These are phyloP conservation scores for Thaleichthys pacificus DNA, from an alignment of 2,797 vertebrate species.

Conservation along the genomic window DNA sequence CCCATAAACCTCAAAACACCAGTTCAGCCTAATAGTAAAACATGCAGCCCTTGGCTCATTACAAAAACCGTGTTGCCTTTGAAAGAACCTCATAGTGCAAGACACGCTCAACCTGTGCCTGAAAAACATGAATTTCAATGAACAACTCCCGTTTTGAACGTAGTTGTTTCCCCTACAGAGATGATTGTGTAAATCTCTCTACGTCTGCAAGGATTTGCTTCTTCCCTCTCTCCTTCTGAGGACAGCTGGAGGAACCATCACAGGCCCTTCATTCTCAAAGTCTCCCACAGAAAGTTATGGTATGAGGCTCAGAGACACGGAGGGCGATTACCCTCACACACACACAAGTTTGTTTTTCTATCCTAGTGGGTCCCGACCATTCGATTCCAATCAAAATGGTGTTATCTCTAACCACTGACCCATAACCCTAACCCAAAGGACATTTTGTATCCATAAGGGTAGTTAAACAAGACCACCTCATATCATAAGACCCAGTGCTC, in stretches of 20 bases:
- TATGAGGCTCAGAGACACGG: neutral
- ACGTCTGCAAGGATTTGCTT: neutral
- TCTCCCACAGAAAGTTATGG: neutral
- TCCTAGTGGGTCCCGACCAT: too few species aligned
- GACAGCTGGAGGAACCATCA: constrained; percentile 36
- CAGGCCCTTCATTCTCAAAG: neutral
- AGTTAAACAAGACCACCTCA: neutral
- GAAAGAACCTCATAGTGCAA: too few species aligned
- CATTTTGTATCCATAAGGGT: neutral
- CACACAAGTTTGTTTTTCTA: neutral
- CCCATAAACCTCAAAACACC: neutral
- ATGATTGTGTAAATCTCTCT: too few species aligned
- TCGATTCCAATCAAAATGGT: neutral
- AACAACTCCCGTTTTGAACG: too few species aligned
- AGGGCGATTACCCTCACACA: neutral
- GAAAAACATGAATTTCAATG: too few species aligned
- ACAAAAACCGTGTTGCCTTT: too few species aligned
- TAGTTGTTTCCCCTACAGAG: too few species aligned
- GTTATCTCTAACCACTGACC: too few species aligned
- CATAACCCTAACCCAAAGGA: too few species aligned
- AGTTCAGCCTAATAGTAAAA: too few species aligned
- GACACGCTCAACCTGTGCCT: too few species aligned
- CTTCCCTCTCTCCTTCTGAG: neutral
- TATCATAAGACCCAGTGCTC: neutral
- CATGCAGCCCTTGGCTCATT: too few species aligned